Conservation (phyloP, 2,113 vertebrate species). For the Vidua chalybeata region DNA sequence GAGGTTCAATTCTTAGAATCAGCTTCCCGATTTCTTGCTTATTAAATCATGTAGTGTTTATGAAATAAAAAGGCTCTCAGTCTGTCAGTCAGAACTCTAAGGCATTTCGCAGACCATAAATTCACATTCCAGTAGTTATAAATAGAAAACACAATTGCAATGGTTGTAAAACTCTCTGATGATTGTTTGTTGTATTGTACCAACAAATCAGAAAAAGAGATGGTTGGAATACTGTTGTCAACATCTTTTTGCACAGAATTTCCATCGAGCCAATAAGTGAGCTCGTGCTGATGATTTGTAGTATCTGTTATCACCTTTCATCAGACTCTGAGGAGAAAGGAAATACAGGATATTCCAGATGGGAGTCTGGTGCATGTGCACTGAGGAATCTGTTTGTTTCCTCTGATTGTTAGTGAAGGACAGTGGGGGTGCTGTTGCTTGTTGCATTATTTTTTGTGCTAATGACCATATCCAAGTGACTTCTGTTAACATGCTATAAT, state of each 20-base stretch:
- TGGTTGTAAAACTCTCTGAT: slow-evolving; percentile 38
- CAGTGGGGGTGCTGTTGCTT: slow-evolving; percentile 39
- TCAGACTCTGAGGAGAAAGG: slow-evolving; percentile 68
- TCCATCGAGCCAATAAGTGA: slow-evolving; percentile 59
- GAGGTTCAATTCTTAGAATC: slow-evolving; percentile 5
- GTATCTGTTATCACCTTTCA: slow-evolving; percentile 64
- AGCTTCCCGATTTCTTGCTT: slow-evolving; percentile 35
- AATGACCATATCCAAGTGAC: neutral
- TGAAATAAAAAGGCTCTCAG: slow-evolving; percentile 22
- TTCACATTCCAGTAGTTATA: slow-evolving; percentile 48
- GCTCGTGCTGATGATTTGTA: slow-evolving; percentile 60
- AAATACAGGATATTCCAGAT: slow-evolving; percentile 74
- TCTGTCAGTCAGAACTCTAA: slow-evolving; percentile 55
- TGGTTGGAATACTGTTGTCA: slow-evolving; percentile 44
- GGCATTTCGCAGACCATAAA: slow-evolving; percentile 58
- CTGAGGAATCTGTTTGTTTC: slow-evolving; percentile 72
- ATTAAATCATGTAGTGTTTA: slow-evolving; percentile 42
- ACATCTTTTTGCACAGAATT: slow-evolving; percentile 58
- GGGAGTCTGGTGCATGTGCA: slow-evolving; percentile 54
- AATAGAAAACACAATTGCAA: slow-evolving; percentile 44
- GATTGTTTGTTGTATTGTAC: slow-evolving; percentile 1
- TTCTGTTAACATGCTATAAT: slow-evolving; percentile 34
- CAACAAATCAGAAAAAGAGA: slow-evolving; percentile 51
- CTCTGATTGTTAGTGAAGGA: slow-evolving; percentile 74
- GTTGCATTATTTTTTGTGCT: slow-evolving; percentile 12